phyloP scores from a whole-genome alignment of 2,888 invertebrate genomes.

The Macrophya annulata region DNA sequence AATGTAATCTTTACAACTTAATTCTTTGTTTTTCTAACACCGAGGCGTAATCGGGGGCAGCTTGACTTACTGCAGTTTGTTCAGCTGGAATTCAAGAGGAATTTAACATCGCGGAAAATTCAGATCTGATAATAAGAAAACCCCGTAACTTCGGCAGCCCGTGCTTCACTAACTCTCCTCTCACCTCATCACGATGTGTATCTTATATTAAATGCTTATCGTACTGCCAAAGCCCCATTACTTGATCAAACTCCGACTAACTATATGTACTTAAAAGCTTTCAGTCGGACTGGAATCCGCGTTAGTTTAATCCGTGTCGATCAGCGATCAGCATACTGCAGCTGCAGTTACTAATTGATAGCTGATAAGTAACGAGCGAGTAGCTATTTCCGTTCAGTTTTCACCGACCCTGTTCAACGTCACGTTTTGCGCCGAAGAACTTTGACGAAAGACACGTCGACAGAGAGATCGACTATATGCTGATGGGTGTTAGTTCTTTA shows the following conservation, averaged over 20 bases:
- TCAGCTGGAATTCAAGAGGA: conserved; percentile 31
- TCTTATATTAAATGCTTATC: background rate
- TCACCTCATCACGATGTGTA: background rate
- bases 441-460: conserved; percentile 43
- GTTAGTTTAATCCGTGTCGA: conserved; percentile 5
- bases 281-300: background rate
- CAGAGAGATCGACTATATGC: conserved; percentile 11
- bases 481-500: conserved; percentile 21
- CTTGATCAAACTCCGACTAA: background rate
- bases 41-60: background rate
- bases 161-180: background rate
- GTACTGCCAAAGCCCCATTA: background rate
- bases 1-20: conserved; percentile 50
- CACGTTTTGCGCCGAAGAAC: background rate
- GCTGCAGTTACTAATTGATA: conserved; percentile 29
- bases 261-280: background rate
- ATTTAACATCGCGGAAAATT: conserved; percentile 36
- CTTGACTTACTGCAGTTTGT: conserved; percentile 12
- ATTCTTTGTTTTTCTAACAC: conserved; percentile 30
- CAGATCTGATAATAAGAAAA: conserved; percentile 40
- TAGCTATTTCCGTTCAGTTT: conserved; percentile 15
- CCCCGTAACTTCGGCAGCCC: background rate
- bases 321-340: conserved; percentile 14
- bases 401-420: background rate
- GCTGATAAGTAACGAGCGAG: conserved; percentile 28